A percentile compares a stretch with the other conserved stretches of the same genome.
These are phyloP conservation scores for Dermatophagoides farinae DNA, from an alignment of 1,140 invertebrate genomes.

Conservation along the genomic window DNA sequence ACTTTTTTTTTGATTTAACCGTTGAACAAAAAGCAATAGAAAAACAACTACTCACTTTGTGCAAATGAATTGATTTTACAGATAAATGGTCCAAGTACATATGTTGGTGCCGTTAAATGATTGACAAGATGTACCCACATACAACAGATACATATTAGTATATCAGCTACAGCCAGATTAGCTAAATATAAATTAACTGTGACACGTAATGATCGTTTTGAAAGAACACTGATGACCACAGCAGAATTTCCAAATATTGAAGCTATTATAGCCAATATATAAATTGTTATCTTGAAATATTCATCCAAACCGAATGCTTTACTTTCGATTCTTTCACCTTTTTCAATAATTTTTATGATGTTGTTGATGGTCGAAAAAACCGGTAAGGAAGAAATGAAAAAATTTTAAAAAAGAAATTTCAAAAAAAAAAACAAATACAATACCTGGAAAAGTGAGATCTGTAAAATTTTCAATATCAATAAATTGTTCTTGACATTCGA, in stretches of 20 bases:
- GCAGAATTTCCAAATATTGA: slow-evolving; percentile 30
- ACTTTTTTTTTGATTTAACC: no score
- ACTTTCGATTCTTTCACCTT: not conserved
- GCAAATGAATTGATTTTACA: slow-evolving; percentile 32
- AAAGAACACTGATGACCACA: slow-evolving; percentile 31
- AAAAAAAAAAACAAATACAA: not conserved
- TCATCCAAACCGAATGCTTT: slow-evolving; percentile 20
- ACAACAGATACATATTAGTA: slow-evolving; percentile 28
- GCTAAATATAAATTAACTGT: slow-evolving; percentile 29
- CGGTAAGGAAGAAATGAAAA: not conserved
- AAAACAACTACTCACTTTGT: slow-evolving; percentile 32
- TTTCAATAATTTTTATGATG: no score
- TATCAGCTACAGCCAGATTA: slow-evolving; percentile 27
- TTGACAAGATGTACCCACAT: slow-evolving; percentile 32
- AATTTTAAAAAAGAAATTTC: not conserved
- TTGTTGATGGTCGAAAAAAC: no score
- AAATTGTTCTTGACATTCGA: not conserved
- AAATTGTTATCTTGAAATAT: slow-evolving; percentile 23
- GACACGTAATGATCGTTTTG: slow-evolving; percentile 27
- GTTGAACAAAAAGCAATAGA: no score
- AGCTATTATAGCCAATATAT: slow-evolving; percentile 21
- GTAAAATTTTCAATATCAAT: slow-evolving; percentile 2
- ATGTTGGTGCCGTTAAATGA: slow-evolving; percentile 22
- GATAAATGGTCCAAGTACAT: slow-evolving; percentile 27
- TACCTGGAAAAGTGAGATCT: slow-evolving; percentile 2